Percentiles rank a stretch among this genome's conserved stretches.
phyloP scores from a whole-genome alignment of 2,888 invertebrate species.

The Caenorhabditis zanzibari region DNA sequence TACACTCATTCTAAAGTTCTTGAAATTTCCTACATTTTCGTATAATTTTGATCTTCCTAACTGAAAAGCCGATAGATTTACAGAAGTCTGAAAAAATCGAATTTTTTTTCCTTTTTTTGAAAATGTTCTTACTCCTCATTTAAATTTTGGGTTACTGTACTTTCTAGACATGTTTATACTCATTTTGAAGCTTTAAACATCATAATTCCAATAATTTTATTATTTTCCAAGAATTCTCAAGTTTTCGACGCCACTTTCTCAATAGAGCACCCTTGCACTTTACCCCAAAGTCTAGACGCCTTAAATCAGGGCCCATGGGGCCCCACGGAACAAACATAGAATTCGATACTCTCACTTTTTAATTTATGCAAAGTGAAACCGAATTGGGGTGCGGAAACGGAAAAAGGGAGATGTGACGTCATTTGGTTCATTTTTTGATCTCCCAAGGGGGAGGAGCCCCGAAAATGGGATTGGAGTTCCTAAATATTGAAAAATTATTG shows the following conservation, averaged over 20 bases:
- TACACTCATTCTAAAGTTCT: neutral
- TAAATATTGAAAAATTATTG: no score
- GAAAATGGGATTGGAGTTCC: no score
- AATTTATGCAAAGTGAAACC: constrained; percentile 38
- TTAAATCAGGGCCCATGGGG: neutral
- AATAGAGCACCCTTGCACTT: neutral
- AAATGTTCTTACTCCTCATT: no score
- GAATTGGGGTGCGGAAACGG: neutral
- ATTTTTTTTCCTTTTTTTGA: no score
- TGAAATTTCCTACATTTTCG: neutral
- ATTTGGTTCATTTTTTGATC: neutral
- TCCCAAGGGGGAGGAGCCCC: no score
- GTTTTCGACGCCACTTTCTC: neutral
- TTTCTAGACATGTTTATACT: neutral
- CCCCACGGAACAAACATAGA: neutral
- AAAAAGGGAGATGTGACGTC: neutral
- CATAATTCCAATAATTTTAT: neutral
- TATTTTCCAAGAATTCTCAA: neutral
- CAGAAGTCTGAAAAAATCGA: neutral
- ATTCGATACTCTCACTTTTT: constrained; percentile 32
- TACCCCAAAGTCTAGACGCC: neutral
- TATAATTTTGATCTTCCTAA: neutral
- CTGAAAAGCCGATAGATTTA: neutral
- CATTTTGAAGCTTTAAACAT: neutral
- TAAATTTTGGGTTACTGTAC: neutral